phyloP scores from a whole-genome alignment of 2,888 invertebrate species.

The Sinhomidia bicolor region DNA sequence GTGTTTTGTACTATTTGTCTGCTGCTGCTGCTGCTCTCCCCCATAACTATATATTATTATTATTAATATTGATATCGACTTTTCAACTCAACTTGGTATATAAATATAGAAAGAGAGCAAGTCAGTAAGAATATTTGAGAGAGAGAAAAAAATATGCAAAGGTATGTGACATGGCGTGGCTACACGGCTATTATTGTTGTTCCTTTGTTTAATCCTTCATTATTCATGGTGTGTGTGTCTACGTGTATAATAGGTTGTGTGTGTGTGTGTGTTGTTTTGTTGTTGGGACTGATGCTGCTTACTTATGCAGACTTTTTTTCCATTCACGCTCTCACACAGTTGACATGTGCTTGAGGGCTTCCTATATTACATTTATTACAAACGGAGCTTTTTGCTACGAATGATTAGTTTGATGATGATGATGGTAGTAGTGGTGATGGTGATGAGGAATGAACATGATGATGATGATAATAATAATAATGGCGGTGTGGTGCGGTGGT shows the following conservation, averaged over 20 bases:
- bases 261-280: no score
- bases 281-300: no score
- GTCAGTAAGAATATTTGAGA: no score
- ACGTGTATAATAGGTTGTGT: no score
- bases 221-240: conserved; percentile 45
- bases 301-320: background rate
- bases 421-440: no score
- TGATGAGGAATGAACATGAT: no score
- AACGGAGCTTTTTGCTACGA: conserved; percentile 10
- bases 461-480: no score
- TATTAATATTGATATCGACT: background rate
- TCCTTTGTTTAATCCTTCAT: conserved; percentile 65
- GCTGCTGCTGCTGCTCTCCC: background rate
- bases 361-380: conserved; percentile 24
- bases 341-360: conserved; percentile 60
- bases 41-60: background rate
- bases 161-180: conserved; percentile 21
- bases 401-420: conserved; percentile 24
- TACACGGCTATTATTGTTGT: conserved; percentile 23
- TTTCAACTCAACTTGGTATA: background rate
- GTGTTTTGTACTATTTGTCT: background rate
- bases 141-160: background rate
- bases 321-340: conserved; percentile 36
- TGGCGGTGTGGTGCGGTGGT: no score
- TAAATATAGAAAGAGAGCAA: no score